Percentiles rank a stretch among this genome's conserved stretches.
These are phyloP conservation scores for Drosophila kurseongensis DNA, from an alignment of 1,140 invertebrate genomes.

Conservation along the genomic window DNA sequence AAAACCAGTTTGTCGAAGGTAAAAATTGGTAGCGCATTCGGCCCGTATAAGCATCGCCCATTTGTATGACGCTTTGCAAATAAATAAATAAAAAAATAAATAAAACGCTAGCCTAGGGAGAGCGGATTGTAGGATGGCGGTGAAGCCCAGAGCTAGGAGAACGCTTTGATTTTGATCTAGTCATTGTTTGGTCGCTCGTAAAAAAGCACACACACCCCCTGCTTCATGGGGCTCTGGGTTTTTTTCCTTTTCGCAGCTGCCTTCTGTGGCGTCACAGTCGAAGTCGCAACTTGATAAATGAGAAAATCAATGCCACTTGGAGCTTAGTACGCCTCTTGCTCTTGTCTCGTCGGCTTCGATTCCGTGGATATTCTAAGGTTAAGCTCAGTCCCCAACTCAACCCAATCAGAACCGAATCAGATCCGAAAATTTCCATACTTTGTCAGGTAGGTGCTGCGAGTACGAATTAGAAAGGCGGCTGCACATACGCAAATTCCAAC, in stretches of 20 bases:
- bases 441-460: conserved; percentile 62
- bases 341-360: conserved; percentile 55
- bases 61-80: conserved; percentile 56
- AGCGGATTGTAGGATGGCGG: conserved; percentile 1
- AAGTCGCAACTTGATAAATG: conserved; percentile 71
- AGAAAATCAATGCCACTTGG: conserved; percentile 66
- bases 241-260: conserved; percentile 44
- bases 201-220: conserved; percentile 58
- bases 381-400: conserved; percentile 33
- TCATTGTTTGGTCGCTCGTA: conserved; percentile 70
- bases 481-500: conserved; percentile 16
- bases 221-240: conserved; percentile 51
- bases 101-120: neutral
- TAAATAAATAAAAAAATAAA: conserved; percentile 37
- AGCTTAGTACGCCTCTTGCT: conserved; percentile 74
- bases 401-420: conserved; percentile 26
- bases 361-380: conserved; percentile 58
- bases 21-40: conserved; percentile 50
- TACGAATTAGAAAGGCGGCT: conserved; percentile 69
- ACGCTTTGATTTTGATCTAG: conserved; percentile 68
- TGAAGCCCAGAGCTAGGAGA: conserved; percentile 42
- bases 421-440: conserved; percentile 54
- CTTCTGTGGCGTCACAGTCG: conserved; percentile 53
- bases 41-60: conserved; percentile 38
- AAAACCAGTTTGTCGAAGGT: conserved; percentile 70